phyloP scores from a whole-genome alignment of 1,140 invertebrate genomes.

The Brachionus rotundiformis region DNA sequence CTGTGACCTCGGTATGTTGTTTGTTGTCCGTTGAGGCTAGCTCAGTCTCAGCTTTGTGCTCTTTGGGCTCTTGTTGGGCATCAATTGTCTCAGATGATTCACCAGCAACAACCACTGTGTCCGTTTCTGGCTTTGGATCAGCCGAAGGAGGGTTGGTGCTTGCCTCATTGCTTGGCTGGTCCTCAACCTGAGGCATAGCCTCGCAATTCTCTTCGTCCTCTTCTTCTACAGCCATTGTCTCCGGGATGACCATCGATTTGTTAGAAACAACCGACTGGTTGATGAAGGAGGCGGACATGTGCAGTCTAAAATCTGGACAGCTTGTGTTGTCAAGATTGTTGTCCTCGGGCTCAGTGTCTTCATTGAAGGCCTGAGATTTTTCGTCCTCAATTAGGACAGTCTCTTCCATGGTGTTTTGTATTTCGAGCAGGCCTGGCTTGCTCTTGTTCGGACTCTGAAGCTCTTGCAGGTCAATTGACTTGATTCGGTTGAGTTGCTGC shows the following conservation, averaged over 20 bases:
- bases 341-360: slow-evolving; percentile 2
- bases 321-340: slow-evolving; percentile 26
- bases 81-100: too few relatives aligned
- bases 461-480: not conserved
- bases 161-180: too few relatives aligned
- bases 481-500: not conserved
- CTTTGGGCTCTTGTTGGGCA: too few relatives aligned
- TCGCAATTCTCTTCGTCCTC: not conserved
- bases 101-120: too few relatives aligned
- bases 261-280: slow-evolving; percentile 15
- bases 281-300: slow-evolving; percentile 23
- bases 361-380: not conserved
- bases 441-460: not conserved
- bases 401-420: slow-evolving; percentile 25
- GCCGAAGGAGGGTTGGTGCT: too few relatives aligned
- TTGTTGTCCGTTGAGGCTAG: too few relatives aligned
- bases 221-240: not conserved
- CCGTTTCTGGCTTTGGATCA: too few relatives aligned
- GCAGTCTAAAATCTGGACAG: not conserved
- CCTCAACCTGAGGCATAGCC: too few relatives aligned
- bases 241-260: not conserved
- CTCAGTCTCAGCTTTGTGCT: too few relatives aligned
- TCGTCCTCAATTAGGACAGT: not conserved
- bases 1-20: too few relatives aligned
- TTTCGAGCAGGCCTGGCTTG: slow-evolving; percentile 1